Conservation (phyloP, 1,140 invertebrate genomes). For the Eupristina koningsbergeri region DNA sequence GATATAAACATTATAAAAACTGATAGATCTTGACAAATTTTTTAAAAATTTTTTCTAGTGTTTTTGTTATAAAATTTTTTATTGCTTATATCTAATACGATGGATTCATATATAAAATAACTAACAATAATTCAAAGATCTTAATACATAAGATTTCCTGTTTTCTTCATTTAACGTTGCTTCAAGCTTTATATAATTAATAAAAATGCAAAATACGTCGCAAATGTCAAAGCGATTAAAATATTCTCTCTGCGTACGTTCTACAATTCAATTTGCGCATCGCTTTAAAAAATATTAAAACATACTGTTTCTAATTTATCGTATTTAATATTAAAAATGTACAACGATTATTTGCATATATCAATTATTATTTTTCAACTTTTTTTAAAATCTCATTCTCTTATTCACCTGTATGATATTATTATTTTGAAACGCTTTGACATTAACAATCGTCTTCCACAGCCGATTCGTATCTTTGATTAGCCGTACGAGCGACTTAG, state of each 20-base stretch:
- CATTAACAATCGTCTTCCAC: not conserved
- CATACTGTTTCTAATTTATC: not conserved
- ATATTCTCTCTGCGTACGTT: not conserved
- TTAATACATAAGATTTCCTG: not conserved
- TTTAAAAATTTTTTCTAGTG: not conserved
- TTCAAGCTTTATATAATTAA: slow-evolving; percentile 2
- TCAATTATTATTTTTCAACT: not conserved
- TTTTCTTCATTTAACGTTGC: not conserved
- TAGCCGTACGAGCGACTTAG: not conserved
- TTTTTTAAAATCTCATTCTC: not conserved
- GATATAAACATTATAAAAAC: slow-evolving; percentile 8
- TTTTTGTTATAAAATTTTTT: not conserved
- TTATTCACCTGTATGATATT: not conserved
- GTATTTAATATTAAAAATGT: not conserved
- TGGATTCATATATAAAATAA: slow-evolving; percentile 14
- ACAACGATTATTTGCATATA: not conserved
- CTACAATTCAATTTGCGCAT: not conserved
- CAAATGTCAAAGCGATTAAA: slow-evolving; percentile 22
- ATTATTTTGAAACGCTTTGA: not conserved
- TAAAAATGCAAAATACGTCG: slow-evolving; percentile 27
- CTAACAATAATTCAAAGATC: slow-evolving; percentile 3
- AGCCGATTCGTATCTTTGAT: slow-evolving; percentile 29
- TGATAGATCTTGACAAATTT: not conserved
- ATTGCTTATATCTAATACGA: slow-evolving; percentile 19
- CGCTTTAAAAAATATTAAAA: slow-evolving; percentile 7